Base-by-base conservation (phyloP, 2,113 vertebrate species). In the Galeopterus variegatus region DNA sequence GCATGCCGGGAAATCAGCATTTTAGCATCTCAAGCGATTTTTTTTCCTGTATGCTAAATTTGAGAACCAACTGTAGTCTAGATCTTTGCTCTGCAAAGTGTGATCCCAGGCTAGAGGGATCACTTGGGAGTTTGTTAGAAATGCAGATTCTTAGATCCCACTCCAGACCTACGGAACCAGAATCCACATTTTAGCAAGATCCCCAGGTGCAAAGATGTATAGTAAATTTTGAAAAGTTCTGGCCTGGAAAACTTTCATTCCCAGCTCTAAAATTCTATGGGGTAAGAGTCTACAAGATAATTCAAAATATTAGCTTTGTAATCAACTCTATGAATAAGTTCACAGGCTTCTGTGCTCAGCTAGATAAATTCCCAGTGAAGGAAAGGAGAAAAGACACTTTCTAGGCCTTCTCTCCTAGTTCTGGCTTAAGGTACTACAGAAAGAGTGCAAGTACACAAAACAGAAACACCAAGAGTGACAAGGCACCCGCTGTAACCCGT, bases 151-250 rank as follows among this genome's bases (percentile, higher is more conserved):
- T 26, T 5, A n/a, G 73, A 58, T 33, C 33, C 18, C 12, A 31
- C 10, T 76, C 10, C 10, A 56, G 65, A 65, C 10, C 17, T 48
- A 33, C 3, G 31, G 62, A 62, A 48, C 36, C 36, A n/a, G 67
- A 83, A 52, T 23, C 76, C 17, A 28, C 36, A 83, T 75, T 95
- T 67, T 31, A 90, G 77, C n/a, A 95, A 93, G 24, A 88, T 45
- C 41, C 52, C 54, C 54, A 95, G 60, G 54, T 36, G 11, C 52
- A 70, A 26, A 31, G 76, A 65, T 36, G 41, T 36, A 67, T 10
- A 17, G 81, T 24, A 11, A 85, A 94, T 24, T 75, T 33, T 72
- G 31, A 90, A 50, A 92, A 94, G 33, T 8, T 17, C 80, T 88
- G 41, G 60, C 52, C 65, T 84, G 52, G 54, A 45, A 18, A 60